Percentiles rank a stretch among this genome's conserved stretches.
Conservation (phyloP, 2,888 invertebrate genomes). For the Oeneis ivallda region DNA sequence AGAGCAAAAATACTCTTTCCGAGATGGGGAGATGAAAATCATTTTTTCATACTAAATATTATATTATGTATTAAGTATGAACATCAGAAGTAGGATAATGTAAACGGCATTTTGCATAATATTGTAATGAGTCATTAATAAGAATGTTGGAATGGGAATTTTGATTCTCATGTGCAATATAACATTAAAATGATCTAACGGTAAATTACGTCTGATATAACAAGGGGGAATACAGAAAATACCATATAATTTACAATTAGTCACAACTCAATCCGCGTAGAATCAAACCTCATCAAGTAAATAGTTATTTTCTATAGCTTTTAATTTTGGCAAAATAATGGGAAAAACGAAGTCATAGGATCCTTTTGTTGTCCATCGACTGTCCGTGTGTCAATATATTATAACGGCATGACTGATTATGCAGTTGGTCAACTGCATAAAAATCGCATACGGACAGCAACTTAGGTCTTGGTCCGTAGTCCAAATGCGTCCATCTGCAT, state of each 20-base stretch:
- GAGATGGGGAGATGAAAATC: too few species aligned
- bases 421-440: too few species aligned
- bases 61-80: background rate
- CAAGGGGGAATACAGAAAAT: background rate
- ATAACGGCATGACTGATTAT: too few species aligned
- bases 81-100: conserved; percentile 1
- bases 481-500: too few species aligned
- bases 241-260: background rate
- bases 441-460: too few species aligned
- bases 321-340: background rate
- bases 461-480: too few species aligned
- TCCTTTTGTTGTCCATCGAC: background rate
- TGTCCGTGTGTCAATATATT: background rate
- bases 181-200: conserved; percentile 5
- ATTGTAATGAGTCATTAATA: background rate
- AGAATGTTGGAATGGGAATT: conserved; percentile 5
- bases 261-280: background rate
- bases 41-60: too few species aligned
- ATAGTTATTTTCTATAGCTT: background rate
- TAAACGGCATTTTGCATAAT: conserved; percentile 1
- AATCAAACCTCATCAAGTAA: too few species aligned
- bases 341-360: background rate
- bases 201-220: conserved; percentile 3
- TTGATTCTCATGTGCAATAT: conserved; percentile 28
- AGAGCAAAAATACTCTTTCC: too few species aligned